A percentile compares a stretch with the other conserved stretches of the same genome.
These are phyloP conservation scores for Mycogona germanica DNA, from an alignment of 2,888 invertebrate species.

Conservation along the genomic window DNA sequence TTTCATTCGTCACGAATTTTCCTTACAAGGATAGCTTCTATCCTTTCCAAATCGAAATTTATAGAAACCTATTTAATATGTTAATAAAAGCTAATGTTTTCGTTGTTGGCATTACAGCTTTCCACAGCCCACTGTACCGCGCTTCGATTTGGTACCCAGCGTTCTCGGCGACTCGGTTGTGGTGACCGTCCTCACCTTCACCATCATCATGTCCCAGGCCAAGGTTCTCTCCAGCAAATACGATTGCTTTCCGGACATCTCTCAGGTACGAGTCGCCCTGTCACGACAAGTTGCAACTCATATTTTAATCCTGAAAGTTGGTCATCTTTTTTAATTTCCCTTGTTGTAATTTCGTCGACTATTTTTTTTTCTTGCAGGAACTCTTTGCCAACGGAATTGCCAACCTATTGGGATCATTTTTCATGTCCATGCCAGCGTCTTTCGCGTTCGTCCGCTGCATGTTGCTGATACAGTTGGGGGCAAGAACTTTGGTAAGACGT, in stretches of 20 bases:
- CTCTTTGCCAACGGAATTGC: conserved; percentile 14
- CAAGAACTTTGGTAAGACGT: conserved; percentile 5
- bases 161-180: conserved; percentile 7
- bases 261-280: background rate
- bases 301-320: background rate
- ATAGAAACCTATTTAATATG: background rate
- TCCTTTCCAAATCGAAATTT: background rate
- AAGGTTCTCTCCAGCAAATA: conserved; percentile 15
- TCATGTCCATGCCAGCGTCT: conserved; percentile 7
- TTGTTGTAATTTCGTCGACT: no score
- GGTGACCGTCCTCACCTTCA: conserved; percentile 13
- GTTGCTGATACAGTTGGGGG: conserved; percentile 12
- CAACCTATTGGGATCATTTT: conserved; percentile 14
- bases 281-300: background rate
- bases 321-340: background rate
- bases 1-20: background rate
- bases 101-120: background rate
- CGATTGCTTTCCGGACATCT: conserved; percentile 16
- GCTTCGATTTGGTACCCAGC: conserved; percentile 4
- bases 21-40: no score
- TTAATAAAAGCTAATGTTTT: background rate
- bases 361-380: conserved; percentile 2
- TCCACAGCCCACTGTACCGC: conserved; percentile 4
- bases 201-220: conserved; percentile 17
- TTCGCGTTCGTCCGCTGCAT: conserved; percentile 16